These are phyloP conservation scores for Patagioenas fasciata DNA, from an alignment of 2,113 vertebrate species.

Conservation along the genomic window DNA sequence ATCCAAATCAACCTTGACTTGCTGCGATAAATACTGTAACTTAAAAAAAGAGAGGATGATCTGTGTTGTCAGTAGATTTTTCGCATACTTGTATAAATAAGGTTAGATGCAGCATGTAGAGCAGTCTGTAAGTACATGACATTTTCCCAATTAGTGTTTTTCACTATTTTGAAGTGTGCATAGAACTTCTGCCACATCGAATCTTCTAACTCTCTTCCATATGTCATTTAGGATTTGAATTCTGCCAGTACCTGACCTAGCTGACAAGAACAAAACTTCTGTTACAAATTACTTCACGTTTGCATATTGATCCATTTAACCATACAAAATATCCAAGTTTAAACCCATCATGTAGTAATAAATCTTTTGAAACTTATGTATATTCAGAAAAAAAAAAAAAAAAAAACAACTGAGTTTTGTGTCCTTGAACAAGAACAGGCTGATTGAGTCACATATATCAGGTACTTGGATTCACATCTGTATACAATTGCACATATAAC, in stretches of 20 bases:
- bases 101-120: conserved; percentile 48
- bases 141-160: conserved; percentile 65
- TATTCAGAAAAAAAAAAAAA: not conserved
- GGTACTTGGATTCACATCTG: not conserved
- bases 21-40: conserved; percentile 40
- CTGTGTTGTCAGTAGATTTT: conserved; percentile 43
- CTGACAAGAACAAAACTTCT: not conserved
- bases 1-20: conserved; percentile 10
- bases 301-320: not conserved
- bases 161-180: conserved; percentile 44
- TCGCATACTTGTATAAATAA: conserved; percentile 54
- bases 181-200: not conserved
- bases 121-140: conserved; percentile 35
- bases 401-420: not conserved
- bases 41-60: conserved; percentile 28
- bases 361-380: not conserved
- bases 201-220: not conserved
- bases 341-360: not conserved
- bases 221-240: conserved; percentile 3
- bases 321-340: not conserved
- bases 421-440: not conserved
- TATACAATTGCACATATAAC: not conserved
- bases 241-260: not conserved
- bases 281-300: not conserved
- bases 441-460: not conserved